Conservation (phyloP, 2,113 vertebrate species). For the Carollia perspicillata region DNA sequence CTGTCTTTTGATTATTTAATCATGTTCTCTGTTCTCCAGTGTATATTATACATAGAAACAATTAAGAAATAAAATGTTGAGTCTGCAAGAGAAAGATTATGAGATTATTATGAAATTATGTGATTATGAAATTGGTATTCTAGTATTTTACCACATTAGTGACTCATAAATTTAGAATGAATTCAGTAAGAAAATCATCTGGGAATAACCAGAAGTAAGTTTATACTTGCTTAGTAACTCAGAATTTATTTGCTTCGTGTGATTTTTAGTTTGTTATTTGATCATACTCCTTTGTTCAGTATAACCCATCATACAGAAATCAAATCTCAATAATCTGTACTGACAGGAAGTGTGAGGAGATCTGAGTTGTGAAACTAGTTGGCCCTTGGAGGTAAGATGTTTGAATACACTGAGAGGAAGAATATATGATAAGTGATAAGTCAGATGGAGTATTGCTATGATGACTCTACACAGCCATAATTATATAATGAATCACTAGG, state of each 20-base stretch:
- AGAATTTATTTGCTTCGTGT: conserved; percentile 27
- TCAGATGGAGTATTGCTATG: not conserved
- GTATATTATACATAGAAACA: conserved; percentile 4
- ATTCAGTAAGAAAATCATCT: conserved; percentile 56
- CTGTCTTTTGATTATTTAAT: conserved; percentile 52
- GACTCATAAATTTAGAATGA: conserved; percentile 50
- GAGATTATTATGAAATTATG: conserved; percentile 53
- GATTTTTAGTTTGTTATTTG: conserved; percentile 29
- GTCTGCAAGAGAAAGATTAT: conserved; percentile 60
- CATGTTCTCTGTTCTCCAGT: not conserved
- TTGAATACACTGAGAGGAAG: not conserved
- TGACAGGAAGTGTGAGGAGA: conserved; percentile 19
- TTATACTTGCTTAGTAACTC: conserved; percentile 64
- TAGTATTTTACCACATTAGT: conserved; percentile 46
- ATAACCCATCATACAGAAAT: not conserved
- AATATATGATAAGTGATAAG: not conserved
- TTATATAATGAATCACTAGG: not conserved
- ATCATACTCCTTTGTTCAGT: conserved; percentile 17
- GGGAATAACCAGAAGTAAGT: conserved; percentile 67
- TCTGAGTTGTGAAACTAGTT: conserved; percentile 49
- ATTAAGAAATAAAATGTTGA: conserved; percentile 64
- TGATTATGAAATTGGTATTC: conserved; percentile 66
- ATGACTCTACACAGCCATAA: not conserved
- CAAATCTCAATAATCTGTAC: conserved; percentile 21
- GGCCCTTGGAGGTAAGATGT: conserved; percentile 26